A percentile compares a stretch with the other conserved stretches of the same genome.
These are phyloP conservation scores for Ceratina calcarata DNA, from an alignment of 1,140 invertebrate genomes.

Conservation along the genomic window DNA sequence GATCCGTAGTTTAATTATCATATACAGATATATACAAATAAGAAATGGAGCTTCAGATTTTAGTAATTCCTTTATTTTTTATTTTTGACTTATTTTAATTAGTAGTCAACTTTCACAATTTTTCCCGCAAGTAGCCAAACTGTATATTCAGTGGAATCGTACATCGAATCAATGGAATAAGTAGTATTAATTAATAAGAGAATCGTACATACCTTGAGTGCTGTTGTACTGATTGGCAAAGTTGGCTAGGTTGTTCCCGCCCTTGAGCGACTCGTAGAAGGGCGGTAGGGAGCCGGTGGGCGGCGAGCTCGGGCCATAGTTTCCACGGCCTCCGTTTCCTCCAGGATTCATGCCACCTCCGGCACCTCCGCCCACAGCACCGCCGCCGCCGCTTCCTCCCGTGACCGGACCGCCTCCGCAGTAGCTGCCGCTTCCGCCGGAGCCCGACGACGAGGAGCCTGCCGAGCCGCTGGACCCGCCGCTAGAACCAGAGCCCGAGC, in stretches of 20 bases:
- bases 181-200: not conserved
- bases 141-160: not conserved
- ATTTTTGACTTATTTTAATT: too few relatives aligned
- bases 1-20: too few relatives aligned
- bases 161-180: not conserved
- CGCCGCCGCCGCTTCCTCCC: conserved; percentile 82
- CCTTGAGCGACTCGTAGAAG: conserved; percentile 91
- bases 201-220: conserved; percentile 59
- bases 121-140: too few relatives aligned
- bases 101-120: too few relatives aligned
- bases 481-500: conserved; percentile 30
- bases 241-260: conserved; percentile 82
- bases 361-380: conserved; percentile 82
- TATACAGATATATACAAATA: too few relatives aligned
- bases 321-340: conserved; percentile 86
- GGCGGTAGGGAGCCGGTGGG: conserved; percentile 90
- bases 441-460: conserved; percentile 80
- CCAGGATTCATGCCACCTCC: conserved; percentile 87
- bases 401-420: conserved; percentile 78
- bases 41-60: too few relatives aligned
- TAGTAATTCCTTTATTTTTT: too few relatives aligned
- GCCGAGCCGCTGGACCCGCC: conserved; percentile 68
- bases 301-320: conserved; percentile 91
- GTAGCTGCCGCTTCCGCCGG: conserved; percentile 76
- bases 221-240: conserved; percentile 82